These are phyloP conservation scores for Enchytraeus crypticus DNA, from an alignment of 2,888 invertebrate species.

Conservation along the genomic window DNA sequence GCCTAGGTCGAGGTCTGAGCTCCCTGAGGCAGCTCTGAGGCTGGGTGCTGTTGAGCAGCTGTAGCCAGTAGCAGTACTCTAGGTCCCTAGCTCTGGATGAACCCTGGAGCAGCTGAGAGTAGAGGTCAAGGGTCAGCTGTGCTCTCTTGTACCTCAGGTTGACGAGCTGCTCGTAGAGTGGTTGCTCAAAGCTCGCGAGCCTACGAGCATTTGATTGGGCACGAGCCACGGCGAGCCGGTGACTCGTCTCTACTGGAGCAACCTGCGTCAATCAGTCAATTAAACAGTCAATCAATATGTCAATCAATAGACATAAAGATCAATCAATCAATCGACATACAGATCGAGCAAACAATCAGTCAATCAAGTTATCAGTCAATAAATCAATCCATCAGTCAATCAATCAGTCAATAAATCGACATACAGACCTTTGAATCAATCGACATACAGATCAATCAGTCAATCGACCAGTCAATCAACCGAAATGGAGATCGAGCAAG, in stretches of 20 bases:
- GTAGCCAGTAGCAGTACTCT: slow-evolving; percentile 29
- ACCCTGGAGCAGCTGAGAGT: slow-evolving; percentile 23
- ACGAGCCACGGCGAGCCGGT: slow-evolving; percentile 36
- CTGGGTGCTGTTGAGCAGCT: slow-evolving; percentile 19
- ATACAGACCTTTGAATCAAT: no score
- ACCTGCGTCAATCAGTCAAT: slow-evolving; percentile 31
- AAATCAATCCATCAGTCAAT: no score
- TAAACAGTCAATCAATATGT: no score
- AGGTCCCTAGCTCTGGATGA: slow-evolving; percentile 22
- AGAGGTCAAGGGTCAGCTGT: slow-evolving; percentile 29
- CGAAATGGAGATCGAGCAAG: no score
- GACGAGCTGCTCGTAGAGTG: slow-evolving; percentile 39
- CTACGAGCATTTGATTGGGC: slow-evolving; percentile 39
- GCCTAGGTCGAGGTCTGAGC: no score
- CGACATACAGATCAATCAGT: no score
- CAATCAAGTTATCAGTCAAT: neutral
- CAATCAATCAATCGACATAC: no score
- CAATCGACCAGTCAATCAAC: no score
- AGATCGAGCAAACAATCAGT: no score
- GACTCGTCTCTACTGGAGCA: slow-evolving; percentile 38
- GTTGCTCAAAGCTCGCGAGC: slow-evolving; percentile 42
- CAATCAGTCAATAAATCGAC: no score
- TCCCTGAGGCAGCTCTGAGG: slow-evolving; percentile 23
- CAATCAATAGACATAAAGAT: no score
- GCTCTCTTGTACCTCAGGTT: slow-evolving; percentile 37